These are phyloP conservation scores for Chlorops oryzae DNA, from an alignment of 1,140 invertebrate species.

Conservation along the genomic window DNA sequence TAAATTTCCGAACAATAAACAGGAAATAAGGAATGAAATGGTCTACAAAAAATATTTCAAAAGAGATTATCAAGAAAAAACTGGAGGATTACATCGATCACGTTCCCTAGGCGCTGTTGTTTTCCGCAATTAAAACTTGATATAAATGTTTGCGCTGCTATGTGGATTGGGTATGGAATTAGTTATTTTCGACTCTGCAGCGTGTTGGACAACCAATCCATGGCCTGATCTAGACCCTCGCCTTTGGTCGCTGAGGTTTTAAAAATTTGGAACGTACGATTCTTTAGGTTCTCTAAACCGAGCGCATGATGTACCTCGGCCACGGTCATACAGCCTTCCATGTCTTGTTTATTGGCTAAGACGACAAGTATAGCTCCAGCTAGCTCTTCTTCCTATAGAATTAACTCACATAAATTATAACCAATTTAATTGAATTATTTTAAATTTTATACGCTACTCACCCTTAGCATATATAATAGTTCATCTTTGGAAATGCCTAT, in stretches of 20 bases:
- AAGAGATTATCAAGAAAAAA: no score
- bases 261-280: constrained; percentile 98
- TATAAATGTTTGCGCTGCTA: no score
- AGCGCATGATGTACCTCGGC: constrained; percentile 95
- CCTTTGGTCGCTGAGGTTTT: constrained; percentile 98
- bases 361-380: constrained; percentile 92
- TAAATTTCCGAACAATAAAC: no score
- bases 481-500: constrained; percentile 99
- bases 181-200: constrained; percentile 84
- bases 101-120: no score
- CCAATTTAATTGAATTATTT: constrained; percentile 2
- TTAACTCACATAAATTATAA: constrained; percentile 3
- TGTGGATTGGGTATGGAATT: no score
- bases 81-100: no score
- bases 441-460: constrained; percentile 49
- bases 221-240: constrained; percentile 96
- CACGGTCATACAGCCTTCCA: constrained; percentile 92
- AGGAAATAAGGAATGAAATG: no score
- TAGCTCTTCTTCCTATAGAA: constrained; percentile 87
- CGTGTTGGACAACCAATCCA: constrained; percentile 96
- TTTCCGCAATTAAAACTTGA: no score
- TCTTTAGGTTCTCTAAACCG: constrained; percentile 89
- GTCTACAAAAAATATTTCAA: no score
- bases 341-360: constrained; percentile 99
- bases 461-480: constrained; percentile 92